Evolutionary conservation across 2,113 vertebrate species (phyloP).

Genomic region (Falco punctatus): DNA sequence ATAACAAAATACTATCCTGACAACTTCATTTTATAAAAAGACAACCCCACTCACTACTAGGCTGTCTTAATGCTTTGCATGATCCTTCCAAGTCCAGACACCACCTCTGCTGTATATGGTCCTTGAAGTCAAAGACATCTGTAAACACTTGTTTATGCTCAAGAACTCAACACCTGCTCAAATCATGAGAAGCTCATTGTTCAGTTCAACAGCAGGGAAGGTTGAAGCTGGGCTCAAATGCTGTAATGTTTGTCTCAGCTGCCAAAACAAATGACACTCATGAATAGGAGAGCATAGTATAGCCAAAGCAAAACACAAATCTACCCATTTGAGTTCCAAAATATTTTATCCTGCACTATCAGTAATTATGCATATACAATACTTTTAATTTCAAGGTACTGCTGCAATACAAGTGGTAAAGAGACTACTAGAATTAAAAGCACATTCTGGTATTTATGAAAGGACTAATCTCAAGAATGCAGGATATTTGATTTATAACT

Average conservation of each 20-base stretch:
- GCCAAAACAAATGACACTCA: conserved; percentile 5
- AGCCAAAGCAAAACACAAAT: neutral
- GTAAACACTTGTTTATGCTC: neutral
- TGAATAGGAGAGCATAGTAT: neutral
- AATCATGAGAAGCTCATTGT: neutral
- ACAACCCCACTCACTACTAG: neutral
- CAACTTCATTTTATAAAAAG: neutral
- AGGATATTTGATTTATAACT: neutral
- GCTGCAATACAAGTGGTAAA: neutral
- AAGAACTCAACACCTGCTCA: neutral
- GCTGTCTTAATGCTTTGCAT: neutral
- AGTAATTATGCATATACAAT: neutral
- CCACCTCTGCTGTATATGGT: neutral
- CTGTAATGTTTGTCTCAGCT: neutral
- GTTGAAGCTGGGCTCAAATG: neutral
- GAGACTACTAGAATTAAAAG: neutral
- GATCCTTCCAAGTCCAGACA: neutral
- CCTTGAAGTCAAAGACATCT: neutral
- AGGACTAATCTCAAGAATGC: neutral
- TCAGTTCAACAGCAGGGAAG: neutral
- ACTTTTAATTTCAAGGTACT: neutral
- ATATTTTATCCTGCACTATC: neutral
- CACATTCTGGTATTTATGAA: neutral
- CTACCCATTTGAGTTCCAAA: neutral
- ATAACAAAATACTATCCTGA: neutral